A percentile compares a stretch with the other conserved stretches of the same genome.
These are phyloP conservation scores for Eidolon dupreanum DNA, from an alignment of 2,797 vertebrate species.

Conservation along the genomic window DNA sequence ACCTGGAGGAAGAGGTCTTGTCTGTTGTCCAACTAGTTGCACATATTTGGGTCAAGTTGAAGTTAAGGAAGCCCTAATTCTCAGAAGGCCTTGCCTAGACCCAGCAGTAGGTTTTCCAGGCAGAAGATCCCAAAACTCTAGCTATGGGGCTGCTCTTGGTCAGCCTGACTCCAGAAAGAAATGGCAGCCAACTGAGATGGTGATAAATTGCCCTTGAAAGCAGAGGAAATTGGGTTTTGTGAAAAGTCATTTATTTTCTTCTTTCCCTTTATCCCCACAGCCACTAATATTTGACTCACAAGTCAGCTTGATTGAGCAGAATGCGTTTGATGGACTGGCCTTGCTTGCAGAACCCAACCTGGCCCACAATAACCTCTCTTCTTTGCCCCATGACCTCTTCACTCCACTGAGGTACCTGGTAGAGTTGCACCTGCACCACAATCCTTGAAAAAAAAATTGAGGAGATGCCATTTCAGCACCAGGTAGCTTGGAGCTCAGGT, in stretches of 20 bases:
- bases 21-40: not conserved
- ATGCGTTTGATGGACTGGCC: conserved; percentile 97
- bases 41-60: not conserved
- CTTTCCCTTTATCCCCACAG: not conserved
- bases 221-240: conserved; percentile 14
- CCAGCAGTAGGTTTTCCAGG: not conserved
- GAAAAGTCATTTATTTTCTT: not conserved
- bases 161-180: not conserved
- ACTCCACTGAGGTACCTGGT: conserved; percentile 95
- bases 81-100: not conserved
- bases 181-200: not conserved
- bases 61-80: not conserved
- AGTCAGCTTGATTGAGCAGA: conserved; percentile 94
- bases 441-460: conserved; percentile 87
- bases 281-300: conserved; percentile 87
- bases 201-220: conserved; percentile 10
- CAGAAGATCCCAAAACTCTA: not conserved
- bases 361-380: conserved; percentile 98
- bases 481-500: not conserved
- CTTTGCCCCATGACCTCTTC: conserved; percentile 97
- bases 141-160: not conserved
- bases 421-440: conserved; percentile 97
- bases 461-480: not conserved
- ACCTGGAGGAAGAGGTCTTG: not conserved
- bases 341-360: conserved; percentile 97